Conservation (phyloP, 2,113 vertebrate species). For the Fukomys damarensis region DNA sequence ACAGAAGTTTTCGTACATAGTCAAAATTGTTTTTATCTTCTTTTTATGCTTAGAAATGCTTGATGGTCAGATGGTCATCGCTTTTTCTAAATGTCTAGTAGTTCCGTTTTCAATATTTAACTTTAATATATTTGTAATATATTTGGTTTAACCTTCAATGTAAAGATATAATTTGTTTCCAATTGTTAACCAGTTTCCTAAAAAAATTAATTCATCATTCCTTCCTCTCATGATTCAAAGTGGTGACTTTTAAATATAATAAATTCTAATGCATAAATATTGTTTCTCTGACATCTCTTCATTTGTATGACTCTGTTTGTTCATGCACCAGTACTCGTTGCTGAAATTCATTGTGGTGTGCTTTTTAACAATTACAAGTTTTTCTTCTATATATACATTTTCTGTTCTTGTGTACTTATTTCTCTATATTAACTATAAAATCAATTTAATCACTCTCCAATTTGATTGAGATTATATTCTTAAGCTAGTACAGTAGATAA, state of each 20-base stretch:
- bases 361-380: conserved; percentile 12
- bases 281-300: neutral
- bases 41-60: neutral
- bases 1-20: neutral
- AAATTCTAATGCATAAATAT: neutral
- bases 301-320: neutral
- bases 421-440: conserved; percentile 34
- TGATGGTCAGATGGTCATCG: neutral
- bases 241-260: neutral
- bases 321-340: neutral
- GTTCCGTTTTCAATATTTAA: neutral
- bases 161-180: neutral
- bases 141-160: neutral
- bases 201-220: conserved; percentile 23
- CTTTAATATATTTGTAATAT: neutral
- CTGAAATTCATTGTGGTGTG: neutral
- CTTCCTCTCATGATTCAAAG: conserved; percentile 1
- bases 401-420: neutral
- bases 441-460: neutral
- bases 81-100: neutral
- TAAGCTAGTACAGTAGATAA: neutral
- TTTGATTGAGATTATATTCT: conserved; percentile 14
- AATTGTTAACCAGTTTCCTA: neutral
- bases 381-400: neutral
- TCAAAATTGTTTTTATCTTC: conserved; percentile 40